phyloP scores from a whole-genome alignment of 37 sponge, comb jelly and placozoan species.

The Aplysina aerophoba region DNA sequence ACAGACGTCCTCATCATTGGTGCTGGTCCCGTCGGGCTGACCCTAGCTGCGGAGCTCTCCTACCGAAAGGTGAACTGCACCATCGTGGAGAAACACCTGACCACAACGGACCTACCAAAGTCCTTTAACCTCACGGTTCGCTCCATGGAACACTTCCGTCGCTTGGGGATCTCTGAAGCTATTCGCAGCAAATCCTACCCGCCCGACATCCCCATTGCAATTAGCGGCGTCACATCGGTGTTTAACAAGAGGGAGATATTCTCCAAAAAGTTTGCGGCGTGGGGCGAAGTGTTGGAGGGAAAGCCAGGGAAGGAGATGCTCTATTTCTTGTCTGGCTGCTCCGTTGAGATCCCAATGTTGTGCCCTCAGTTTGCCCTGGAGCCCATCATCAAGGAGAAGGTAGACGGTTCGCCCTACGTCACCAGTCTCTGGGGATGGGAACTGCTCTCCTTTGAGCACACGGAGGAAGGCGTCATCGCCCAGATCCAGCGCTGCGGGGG shows the following conservation, averaged over 20 bases:
- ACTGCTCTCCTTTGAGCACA: slow-evolving; percentile 43
- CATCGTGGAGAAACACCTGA: slow-evolving; percentile 57
- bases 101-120: slow-evolving; percentile 55
- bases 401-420: slow-evolving; percentile 33
- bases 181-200: slow-evolving; percentile 55
- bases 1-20: slow-evolving; percentile 62
- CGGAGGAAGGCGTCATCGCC: slow-evolving; percentile 58
- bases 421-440: slow-evolving; percentile 60
- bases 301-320: slow-evolving; percentile 15
- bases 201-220: slow-evolving; percentile 29
- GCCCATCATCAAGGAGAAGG: slow-evolving; percentile 56
- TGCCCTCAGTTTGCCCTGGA: slow-evolving; percentile 69
- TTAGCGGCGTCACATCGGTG: not conserved
- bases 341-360: slow-evolving; percentile 33
- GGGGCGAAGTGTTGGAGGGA: slow-evolving; percentile 62
- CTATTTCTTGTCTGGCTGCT: slow-evolving; percentile 39
- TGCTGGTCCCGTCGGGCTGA: slow-evolving; percentile 74
- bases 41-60: slow-evolving; percentile 64
- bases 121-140: slow-evolving; percentile 52
- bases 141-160: slow-evolving; percentile 77
- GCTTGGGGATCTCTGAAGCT: slow-evolving; percentile 52
- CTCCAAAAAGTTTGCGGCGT: slow-evolving; percentile 38
- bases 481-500: not conserved
- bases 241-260: slow-evolving; percentile 2
- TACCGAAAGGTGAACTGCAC: slow-evolving; percentile 64